phyloP scores from a whole-genome alignment of 2,113 vertebrate genomes.

The Scartelaos histophorus region DNA sequence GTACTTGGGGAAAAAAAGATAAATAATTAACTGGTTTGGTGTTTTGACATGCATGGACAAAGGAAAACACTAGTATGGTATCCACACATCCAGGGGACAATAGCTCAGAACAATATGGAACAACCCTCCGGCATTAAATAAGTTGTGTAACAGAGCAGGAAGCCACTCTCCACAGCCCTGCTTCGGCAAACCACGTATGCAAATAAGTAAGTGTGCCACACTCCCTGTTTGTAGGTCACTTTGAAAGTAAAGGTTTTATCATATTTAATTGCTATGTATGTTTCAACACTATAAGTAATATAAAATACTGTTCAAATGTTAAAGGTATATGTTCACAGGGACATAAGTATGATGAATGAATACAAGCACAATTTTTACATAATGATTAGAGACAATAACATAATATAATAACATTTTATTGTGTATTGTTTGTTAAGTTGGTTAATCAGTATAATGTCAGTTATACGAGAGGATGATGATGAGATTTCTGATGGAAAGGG shows the following conservation, averaged over 20 bases:
- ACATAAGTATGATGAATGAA: not conserved
- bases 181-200: constrained; percentile 43
- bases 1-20: constrained; percentile 71
- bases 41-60: constrained; percentile 74
- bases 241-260: not conserved
- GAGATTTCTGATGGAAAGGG: not conserved
- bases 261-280: not conserved
- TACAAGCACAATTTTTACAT: not conserved
- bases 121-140: constrained; percentile 70
- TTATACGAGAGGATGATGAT: not conserved
- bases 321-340: not conserved
- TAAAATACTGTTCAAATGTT: not conserved
- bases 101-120: constrained; percentile 78
- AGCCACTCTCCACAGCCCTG: constrained; percentile 48
- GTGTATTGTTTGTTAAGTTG: not conserved
- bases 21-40: constrained; percentile 75
- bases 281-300: not conserved
- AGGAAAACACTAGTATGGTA: constrained; percentile 78
- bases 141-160: constrained; percentile 65
- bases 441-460: not conserved
- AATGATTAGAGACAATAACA: not conserved
- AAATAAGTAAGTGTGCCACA: constrained; percentile 23
- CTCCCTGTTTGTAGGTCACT: not conserved
- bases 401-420: not conserved
- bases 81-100: constrained; percentile 76